A percentile compares a stretch with the other conserved stretches of the same genome.
Evolutionary conservation across 2,113 vertebrate species (phyloP).

Genomic region (Ranitomeya variabilis): DNA sequence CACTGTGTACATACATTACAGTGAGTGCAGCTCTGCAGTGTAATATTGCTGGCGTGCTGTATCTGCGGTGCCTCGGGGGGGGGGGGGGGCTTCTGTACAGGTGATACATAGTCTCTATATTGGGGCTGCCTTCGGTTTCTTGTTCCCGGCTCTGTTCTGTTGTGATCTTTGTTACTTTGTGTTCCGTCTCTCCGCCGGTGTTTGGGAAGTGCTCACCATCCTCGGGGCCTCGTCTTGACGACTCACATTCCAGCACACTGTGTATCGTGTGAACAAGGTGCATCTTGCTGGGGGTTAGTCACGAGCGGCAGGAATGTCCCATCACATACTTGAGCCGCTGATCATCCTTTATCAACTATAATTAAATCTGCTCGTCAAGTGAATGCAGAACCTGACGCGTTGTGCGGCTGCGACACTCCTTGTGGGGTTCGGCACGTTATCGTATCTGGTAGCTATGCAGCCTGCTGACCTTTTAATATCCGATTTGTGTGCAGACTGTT

Average conservation of each 20-base stretch:
- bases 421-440: neutral
- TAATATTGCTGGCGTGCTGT: no score
- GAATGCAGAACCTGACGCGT: neutral
- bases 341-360: neutral
- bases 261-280: conserved; percentile 7
- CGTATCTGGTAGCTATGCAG: neutral
- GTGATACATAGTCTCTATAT: no score
- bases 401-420: neutral
- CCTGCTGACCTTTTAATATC: neutral
- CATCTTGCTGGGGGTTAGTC: conserved; percentile 25
- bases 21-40: no score
- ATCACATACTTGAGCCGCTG: neutral
- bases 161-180: neutral
- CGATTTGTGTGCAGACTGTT: neutral
- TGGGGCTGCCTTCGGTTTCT: neutral
- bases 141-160: neutral
- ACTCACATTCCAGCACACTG: neutral
- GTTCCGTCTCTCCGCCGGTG: neutral
- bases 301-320: neutral
- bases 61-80: no score
- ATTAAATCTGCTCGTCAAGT: neutral
- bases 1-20: no score
- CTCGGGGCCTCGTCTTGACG: neutral
- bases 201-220: neutral
- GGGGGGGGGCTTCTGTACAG: no score